phyloP scores from a whole-genome alignment of 2,888 invertebrate species.

The Drosophila ezoana region DNA sequence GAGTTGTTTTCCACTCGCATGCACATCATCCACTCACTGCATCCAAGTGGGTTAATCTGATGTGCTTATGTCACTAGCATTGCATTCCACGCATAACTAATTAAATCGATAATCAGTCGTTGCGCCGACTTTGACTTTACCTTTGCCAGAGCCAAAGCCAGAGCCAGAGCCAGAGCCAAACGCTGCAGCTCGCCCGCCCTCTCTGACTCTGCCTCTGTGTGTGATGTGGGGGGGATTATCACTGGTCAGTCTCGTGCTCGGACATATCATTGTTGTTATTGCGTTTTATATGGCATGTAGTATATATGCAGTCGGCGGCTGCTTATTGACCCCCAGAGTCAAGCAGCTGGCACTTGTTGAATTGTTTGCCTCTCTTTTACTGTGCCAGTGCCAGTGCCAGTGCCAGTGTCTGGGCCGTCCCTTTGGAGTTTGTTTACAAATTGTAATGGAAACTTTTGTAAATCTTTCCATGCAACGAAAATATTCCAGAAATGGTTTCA shows the following conservation, averaged over 20 bases:
- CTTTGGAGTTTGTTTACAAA: slow-evolving; percentile 63
- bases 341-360: slow-evolving; percentile 58
- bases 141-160: slow-evolving; percentile 15
- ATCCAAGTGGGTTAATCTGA: slow-evolving; percentile 55
- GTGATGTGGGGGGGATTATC: slow-evolving; percentile 36
- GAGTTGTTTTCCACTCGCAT: slow-evolving; percentile 45
- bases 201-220: not conserved
- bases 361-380: slow-evolving; percentile 38
- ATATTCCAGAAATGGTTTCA: slow-evolving; percentile 55
- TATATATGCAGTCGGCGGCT: slow-evolving; percentile 21
- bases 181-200: not conserved
- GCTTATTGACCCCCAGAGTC: slow-evolving; percentile 63
- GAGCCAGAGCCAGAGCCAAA: too few relatives aligned
- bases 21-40: slow-evolving; percentile 17
- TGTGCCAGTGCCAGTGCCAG: not conserved
- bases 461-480: slow-evolving; percentile 65
- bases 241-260: slow-evolving; percentile 41
- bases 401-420: slow-evolving; percentile 9
- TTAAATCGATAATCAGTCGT: slow-evolving; percentile 54
- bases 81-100: slow-evolving; percentile 35
- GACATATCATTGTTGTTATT: slow-evolving; percentile 40
- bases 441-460: slow-evolving; percentile 73
- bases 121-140: slow-evolving; percentile 28
- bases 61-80: slow-evolving; percentile 41
- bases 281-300: slow-evolving; percentile 16